Evolutionary conservation across 2,113 vertebrate species (phyloP), one percentile per base, ranked within the genome.

Genomic region (Gracilinanus agilis): DNA sequence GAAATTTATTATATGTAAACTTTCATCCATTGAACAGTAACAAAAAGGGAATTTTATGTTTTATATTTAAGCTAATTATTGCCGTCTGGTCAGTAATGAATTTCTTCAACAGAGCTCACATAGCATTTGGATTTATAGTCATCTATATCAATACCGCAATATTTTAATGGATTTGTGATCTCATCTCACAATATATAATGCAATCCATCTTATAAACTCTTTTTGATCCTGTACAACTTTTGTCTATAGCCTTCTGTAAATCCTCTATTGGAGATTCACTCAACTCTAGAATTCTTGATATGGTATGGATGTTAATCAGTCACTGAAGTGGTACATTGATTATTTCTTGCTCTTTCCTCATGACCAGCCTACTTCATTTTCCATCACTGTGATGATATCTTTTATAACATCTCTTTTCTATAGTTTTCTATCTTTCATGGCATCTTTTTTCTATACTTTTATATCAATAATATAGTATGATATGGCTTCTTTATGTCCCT

Each of bases 1-100:
- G 55, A 95, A 97, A 96, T 91, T 24, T 96, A 89, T 27, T 53
- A 92, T 24, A 44, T 90, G 19, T 53, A 90, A 93, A 75, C 34
- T 75, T 75, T 93, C 94, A 58, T 95, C 94, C 53, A 92, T 34
- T 49, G 49, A 92, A 92, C 16, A 94, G 55, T 16, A 92, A 96
- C 91, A 25, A 92, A 90, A 5, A 92, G 49, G 75, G 56, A 90
- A 94, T 56, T 94, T 53, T 90, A 56, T 61, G 61, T 95, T 94
- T 92, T 91, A 0, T 58, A 40, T 95, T 93, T 95, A n/a, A 53
- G 67, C n/a, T 75, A n/a, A n/a, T 75, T 75, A 75, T 1, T 75
- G 34, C 16, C 34, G 34, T 24, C 34, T 75, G 5, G 34, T 75
- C 67, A 75, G 34, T 75, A 75, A n/a, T 21, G 5, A 75, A 6